Percentiles rank a stretch among this genome's conserved stretches.
Conservation (phyloP, 2,888 invertebrate genomes). For the Ypsolopha sequella region DNA sequence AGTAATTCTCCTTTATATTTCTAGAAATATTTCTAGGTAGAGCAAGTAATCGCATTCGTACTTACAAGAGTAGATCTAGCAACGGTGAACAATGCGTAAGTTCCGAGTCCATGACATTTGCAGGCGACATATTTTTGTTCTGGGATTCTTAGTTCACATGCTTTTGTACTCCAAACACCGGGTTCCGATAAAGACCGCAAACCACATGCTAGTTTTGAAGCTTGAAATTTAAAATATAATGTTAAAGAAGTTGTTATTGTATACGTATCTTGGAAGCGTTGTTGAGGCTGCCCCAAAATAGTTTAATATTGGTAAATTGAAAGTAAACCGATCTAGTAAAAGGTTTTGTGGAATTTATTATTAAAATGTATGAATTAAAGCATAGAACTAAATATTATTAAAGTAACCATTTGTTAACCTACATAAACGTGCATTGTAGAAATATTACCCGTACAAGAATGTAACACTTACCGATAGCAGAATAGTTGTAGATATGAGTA, state of each 20-base stretch:
- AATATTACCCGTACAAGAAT: too few relatives aligned
- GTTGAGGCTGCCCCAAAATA: too few relatives aligned
- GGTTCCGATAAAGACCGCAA: constrained; percentile 61
- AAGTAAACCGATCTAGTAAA: too few relatives aligned
- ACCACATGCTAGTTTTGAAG: constrained; percentile 47
- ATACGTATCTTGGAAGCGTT: too few relatives aligned
- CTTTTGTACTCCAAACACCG: constrained; percentile 51
- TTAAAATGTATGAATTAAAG: too few relatives aligned
- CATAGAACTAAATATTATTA: too few relatives aligned
- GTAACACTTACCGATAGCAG: constrained; percentile 41
- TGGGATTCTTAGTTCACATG: constrained; percentile 50
- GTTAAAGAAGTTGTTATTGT: neutral
- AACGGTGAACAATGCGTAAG: constrained; percentile 48
- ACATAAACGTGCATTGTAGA: too few relatives aligned
- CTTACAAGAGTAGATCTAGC: constrained; percentile 48
- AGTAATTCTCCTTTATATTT: neutral
- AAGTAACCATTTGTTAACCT: too few relatives aligned
- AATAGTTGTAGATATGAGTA: constrained; percentile 49
- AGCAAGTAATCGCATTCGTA: constrained; percentile 15
- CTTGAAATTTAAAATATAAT: constrained; percentile 16
- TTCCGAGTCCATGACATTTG: constrained; percentile 46
- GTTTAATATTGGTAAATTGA: too few relatives aligned
- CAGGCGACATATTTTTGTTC: constrained; percentile 44
- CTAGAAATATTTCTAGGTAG: neutral
- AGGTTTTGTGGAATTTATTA: too few relatives aligned